Evolutionary conservation across 1,140 invertebrate genomes (phyloP).

Genomic region (Octopus sinensis): DNA sequence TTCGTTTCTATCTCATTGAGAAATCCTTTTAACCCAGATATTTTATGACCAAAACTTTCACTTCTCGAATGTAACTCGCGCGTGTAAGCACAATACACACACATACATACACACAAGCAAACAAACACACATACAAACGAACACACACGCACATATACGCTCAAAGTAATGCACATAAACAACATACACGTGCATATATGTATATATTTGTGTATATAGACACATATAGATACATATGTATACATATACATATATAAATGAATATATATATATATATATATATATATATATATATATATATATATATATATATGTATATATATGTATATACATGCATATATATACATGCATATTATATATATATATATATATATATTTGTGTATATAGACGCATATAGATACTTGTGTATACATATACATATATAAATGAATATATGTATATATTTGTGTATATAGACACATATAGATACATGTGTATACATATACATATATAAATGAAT

Average conservation of each 20-base stretch:
- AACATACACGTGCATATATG: neutral
- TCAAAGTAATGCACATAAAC: neutral
- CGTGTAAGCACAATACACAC: too few species aligned
- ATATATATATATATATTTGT: neutral
- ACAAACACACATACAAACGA: neutral
- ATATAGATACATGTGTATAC: too few species aligned
- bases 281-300: slow-evolving; percentile 5
- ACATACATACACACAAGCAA: too few species aligned
- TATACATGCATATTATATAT: neutral
- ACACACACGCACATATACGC: neutral
- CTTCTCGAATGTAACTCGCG: too few species aligned
- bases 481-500: too few species aligned
- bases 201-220: neutral
- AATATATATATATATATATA: neutral
- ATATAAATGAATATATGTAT: too few species aligned
- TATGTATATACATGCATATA: neutral
- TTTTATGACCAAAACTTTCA: too few species aligned
- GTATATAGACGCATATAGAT: neutral
- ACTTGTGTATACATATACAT: neutral
- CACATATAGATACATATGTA: neutral
- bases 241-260: neutral
- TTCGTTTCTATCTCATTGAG: too few species aligned
- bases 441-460: too few species aligned
- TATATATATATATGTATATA: neutral
- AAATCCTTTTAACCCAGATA: too few species aligned